A percentile compares a stretch with the other conserved stretches of the same genome.
Evolutionary conservation across 2,113 vertebrate species (phyloP).

Genomic region (Zeus faber): DNA sequence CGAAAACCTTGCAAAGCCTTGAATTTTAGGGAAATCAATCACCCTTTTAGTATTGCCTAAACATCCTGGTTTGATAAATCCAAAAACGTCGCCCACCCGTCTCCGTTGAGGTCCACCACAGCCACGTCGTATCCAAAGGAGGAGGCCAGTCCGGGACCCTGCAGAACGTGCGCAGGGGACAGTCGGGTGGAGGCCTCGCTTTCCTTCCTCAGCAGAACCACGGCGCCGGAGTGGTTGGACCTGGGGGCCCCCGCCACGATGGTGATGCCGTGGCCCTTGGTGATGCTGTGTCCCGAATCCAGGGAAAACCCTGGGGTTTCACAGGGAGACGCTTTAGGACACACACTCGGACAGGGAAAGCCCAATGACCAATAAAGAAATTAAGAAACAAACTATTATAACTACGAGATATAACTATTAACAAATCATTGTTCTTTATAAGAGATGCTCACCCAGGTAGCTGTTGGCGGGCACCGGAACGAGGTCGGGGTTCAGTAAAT

Average conservation of each 20-base stretch:
- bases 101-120: slow-evolving; percentile 91
- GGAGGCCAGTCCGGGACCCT: slow-evolving; percentile 90
- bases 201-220: slow-evolving; percentile 84
- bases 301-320: slow-evolving; percentile 90
- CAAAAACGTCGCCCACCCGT: slow-evolving; percentile 87
- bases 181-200: slow-evolving; percentile 70
- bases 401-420: too few relatives aligned
- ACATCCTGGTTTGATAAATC: too few relatives aligned
- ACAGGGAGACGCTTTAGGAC: not conserved
- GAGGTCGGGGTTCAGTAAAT: slow-evolving; percentile 69
- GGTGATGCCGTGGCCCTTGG: slow-evolving; percentile 78
- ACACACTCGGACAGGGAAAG: not conserved
- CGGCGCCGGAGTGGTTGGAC: slow-evolving; percentile 92
- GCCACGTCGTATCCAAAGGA: slow-evolving; percentile 96
- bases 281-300: slow-evolving; percentile 88
- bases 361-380: too few relatives aligned
- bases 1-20: too few relatives aligned
- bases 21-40: too few relatives aligned
- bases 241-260: slow-evolving; percentile 95
- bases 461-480: slow-evolving; percentile 91
- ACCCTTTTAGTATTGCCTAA: too few relatives aligned
- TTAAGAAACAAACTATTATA: too few relatives aligned
- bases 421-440: not conserved
- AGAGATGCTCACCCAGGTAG: slow-evolving; percentile 83
- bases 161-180: slow-evolving; percentile 79